Base-by-base conservation (phyloP, 2,888 invertebrate species). In the Spilarctia lutea region DNA sequence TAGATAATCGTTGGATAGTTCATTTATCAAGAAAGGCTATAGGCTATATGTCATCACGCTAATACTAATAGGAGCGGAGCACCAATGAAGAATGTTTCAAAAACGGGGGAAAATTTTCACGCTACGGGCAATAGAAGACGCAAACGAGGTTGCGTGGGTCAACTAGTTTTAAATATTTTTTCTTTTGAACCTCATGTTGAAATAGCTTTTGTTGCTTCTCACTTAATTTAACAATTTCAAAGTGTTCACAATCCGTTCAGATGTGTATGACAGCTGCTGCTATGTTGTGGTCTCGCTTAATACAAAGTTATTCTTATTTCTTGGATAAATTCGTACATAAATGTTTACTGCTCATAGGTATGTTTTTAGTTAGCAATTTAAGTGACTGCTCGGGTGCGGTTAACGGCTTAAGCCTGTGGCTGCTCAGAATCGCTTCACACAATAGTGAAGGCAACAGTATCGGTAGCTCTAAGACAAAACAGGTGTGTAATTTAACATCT, bases 191-290 rank as follows among this genome's bases (percentile, higher is more conserved):
- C 27, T 63, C 18, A 30, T 30, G 30, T 27, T 30, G 30, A 65
- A 33, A 24, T n/a, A 1, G 24, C 30, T 30, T 27, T 52, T 66
- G 27, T 35, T 52, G 52, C n/a, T 33, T 33, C 65, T 8, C 39
- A 78, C 66, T 72, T 74, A 71, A 76, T 78, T 73, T 67, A 68
- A 71, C 70, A 66, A 60, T 71, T 69, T 76, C 74, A 69, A 79
- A 74, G 76, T 69, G 48, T 75, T 60, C 60, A 72, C 73, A 72
- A 83, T 65, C 39, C 76, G 65, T 71, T 76, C 72, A 65, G 63
- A 71, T 79, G 84, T 73, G 65, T 74, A 72, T 79, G 84, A 79
- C 84, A 81, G 70, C 35, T 27, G 73, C 63, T 76, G 52, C n/a
- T n/a, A n/a, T 76, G 39, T 77, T 80, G 82, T 72, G 82, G 82